Percentiles rank a stretch among this genome's conserved stretches.
Conservation (phyloP, 2,113 vertebrate genomes). For the Rissa tridactyla region DNA sequence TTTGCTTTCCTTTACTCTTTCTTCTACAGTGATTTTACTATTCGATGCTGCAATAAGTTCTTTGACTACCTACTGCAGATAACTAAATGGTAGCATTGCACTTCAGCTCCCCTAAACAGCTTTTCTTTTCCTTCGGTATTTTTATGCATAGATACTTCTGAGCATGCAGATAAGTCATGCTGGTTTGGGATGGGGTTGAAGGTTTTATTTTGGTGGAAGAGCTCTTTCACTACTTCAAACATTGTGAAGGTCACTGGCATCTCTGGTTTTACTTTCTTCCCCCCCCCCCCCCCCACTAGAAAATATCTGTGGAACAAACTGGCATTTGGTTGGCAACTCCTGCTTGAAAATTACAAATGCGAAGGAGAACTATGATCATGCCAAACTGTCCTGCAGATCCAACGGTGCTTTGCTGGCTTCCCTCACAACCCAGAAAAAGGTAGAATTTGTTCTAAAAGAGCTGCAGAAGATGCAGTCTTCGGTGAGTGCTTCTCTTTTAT, state of each 20-base stretch:
- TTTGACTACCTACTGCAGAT: neutral
- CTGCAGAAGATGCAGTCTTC: constrained; percentile 85
- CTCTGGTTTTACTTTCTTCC: neutral
- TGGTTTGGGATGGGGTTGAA: neutral
- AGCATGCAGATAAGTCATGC: rapidly evolving
- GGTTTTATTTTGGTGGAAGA: neutral
- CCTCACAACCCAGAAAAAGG: constrained; percentile 92
- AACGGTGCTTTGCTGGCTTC: constrained; percentile 89
- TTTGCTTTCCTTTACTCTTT: neutral
- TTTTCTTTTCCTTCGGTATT: neutral
- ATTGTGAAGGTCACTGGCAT: neutral
- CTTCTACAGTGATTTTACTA: neutral
- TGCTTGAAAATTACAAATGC: constrained; percentile 90
- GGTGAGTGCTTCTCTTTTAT: constrained; percentile 72
- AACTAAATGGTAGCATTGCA: rapidly evolving
- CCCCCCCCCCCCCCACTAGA: constrained; percentile 75
- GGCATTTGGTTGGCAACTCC: constrained; percentile 94
- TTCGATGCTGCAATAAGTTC: neutral
- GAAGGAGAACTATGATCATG: constrained; percentile 92
- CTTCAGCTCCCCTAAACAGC: neutral
- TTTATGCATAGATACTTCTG: neutral
- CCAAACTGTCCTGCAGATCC: constrained; percentile 89
- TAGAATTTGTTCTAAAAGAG: constrained; percentile 95
- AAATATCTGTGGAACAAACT: constrained; percentile 91
- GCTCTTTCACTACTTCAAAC: neutral